Percentiles rank a stretch among this genome's conserved stretches.
Evolutionary conservation across 1,140 invertebrate species (phyloP).

Genomic region (Cotesia glomerata): DNA sequence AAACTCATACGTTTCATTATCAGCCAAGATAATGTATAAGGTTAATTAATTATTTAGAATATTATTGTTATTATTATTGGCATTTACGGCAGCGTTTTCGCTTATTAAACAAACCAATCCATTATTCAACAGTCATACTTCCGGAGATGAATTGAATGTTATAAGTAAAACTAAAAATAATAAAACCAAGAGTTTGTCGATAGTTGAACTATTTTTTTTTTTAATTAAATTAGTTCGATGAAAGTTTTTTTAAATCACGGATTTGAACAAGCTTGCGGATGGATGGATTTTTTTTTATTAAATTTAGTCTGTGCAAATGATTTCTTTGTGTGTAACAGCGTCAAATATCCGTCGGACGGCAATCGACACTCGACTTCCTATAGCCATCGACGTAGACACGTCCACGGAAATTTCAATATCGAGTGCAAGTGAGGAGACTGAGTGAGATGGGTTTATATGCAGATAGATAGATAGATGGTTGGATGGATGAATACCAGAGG

Average conservation of each 20-base stretch:
- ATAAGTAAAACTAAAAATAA: no score
- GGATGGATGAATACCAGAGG: not conserved
- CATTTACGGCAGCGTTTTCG: no score
- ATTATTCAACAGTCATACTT: no score
- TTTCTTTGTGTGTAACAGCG: slow-evolving; percentile 1
- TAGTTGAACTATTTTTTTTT: no score
- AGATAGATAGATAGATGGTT: not conserved
- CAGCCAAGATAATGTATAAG: not conserved
- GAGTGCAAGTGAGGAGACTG: not conserved
- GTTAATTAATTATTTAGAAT: slow-evolving; percentile 1
- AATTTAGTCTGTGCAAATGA: not conserved
- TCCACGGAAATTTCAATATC: slow-evolving; percentile 22
- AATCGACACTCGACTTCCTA: slow-evolving; percentile 22
- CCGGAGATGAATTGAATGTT: no score
- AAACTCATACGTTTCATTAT: not conserved
- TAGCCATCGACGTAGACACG: slow-evolving; percentile 7
- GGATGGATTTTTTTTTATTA: slow-evolving; percentile 1
- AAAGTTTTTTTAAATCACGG: not conserved
- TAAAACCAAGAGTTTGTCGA: no score
- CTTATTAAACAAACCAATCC: no score
- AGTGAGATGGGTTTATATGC: not conserved
- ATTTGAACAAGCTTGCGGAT: not conserved
- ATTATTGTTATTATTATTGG: not conserved
- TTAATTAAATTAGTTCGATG: not conserved
- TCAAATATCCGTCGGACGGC: slow-evolving; percentile 18